Evolutionary conservation across 1,140 invertebrate genomes (phyloP).

Genomic region (Calliphora vicina): DNA sequence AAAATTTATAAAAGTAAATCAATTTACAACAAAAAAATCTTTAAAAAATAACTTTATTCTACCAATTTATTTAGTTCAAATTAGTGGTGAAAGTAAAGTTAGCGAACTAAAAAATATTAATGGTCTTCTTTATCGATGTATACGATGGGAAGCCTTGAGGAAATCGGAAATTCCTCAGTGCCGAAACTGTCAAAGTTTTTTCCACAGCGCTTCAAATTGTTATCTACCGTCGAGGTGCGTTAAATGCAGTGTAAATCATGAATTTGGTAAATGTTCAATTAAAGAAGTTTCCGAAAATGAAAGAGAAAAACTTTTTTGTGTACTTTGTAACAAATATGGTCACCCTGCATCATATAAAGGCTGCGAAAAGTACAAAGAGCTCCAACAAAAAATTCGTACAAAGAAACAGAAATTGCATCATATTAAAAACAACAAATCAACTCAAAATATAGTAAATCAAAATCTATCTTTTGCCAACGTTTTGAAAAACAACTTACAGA

Average conservation of each 20-base stretch:
- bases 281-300: background rate
- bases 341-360: constrained; percentile 2
- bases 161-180: constrained; percentile 6
- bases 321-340: constrained; percentile 19
- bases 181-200: background rate
- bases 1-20: constrained; percentile 13
- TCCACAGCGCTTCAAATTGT: too few species aligned
- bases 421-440: background rate
- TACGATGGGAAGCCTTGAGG: background rate
- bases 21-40: constrained; percentile 14
- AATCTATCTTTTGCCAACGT: background rate
- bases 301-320: too few species aligned
- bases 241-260: constrained; percentile 2
- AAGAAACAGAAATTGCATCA: background rate
- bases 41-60: background rate
- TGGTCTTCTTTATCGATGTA: too few species aligned
- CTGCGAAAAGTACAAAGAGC: constrained; percentile 7
- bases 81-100: background rate
- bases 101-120: constrained; percentile 18
- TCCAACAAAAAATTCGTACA: background rate
- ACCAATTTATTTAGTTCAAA: constrained; percentile 15
- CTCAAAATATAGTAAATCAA: background rate
- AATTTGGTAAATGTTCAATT: background rate
- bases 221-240: background rate
- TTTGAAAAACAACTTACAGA: background rate